These are phyloP conservation scores for Lasioglossum albipes DNA, from an alignment of 1,140 invertebrate species.

Conservation along the genomic window DNA sequence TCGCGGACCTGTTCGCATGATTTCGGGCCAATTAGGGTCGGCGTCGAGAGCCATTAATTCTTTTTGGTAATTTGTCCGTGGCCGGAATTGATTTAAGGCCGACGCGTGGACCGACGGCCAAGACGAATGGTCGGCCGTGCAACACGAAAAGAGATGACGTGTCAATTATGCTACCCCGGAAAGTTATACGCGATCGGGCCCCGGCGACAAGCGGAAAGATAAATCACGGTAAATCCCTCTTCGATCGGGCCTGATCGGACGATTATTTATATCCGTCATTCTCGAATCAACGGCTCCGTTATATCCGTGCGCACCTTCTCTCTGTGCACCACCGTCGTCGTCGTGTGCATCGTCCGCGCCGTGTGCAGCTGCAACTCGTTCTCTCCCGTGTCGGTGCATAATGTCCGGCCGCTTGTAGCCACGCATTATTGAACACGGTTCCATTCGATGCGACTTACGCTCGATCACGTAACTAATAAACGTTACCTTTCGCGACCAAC, in stretches of 20 bases:
- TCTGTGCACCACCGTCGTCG: no score
- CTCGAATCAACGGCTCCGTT: conserved; percentile 25
- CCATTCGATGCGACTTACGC: background rate
- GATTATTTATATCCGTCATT: conserved; percentile 55
- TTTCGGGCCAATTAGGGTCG: conserved; percentile 63
- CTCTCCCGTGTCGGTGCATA: background rate
- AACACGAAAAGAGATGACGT: conserved; percentile 58
- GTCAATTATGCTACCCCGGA: conserved; percentile 60
- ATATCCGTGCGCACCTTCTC: background rate
- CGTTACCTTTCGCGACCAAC: background rate
- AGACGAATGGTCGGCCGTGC: conserved; percentile 56
- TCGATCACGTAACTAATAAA: conserved; percentile 1
- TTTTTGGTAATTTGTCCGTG: conserved; percentile 64
- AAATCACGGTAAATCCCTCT: conserved; percentile 51
- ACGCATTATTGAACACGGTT: background rate
- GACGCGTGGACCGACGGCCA: conserved; percentile 57
- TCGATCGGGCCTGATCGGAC: conserved; percentile 38
- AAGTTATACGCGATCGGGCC: conserved; percentile 52
- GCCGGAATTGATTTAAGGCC: conserved; percentile 63
- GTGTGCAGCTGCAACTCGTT: conserved; percentile 11
- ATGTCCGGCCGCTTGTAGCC: background rate
- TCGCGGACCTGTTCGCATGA: conserved; percentile 39
- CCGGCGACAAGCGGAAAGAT: conserved; percentile 36
- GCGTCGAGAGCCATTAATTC: conserved; percentile 64
- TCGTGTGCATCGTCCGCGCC: background rate